Conservation (phyloP, 2,888 invertebrate species). For the Drosophila flavopinicola region DNA sequence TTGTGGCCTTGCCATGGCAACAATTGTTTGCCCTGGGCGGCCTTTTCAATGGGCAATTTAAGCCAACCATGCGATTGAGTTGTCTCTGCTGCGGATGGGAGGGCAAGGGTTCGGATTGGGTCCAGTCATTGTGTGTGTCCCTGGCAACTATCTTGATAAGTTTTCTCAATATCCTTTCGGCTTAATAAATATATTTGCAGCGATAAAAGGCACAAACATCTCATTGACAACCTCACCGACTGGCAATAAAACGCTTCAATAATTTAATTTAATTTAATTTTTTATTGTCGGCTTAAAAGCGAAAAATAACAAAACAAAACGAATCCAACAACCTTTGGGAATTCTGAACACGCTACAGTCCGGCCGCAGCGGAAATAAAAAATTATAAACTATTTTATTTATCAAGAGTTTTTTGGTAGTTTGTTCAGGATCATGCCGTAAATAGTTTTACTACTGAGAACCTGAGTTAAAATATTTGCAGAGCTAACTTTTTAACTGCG, state of each 20-base stretch:
- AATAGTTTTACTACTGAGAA: no score
- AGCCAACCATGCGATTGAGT: slow-evolving; percentile 56
- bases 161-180: slow-evolving; percentile 66
- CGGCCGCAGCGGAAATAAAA: not conserved
- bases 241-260: slow-evolving; percentile 65
- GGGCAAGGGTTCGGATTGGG: slow-evolving; percentile 2
- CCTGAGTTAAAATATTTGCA: no score
- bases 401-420: not conserved
- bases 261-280: slow-evolving; percentile 70
- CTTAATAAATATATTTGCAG: slow-evolving; percentile 55
- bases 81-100: slow-evolving; percentile 30
- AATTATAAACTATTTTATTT: slow-evolving; percentile 14
- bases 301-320: not conserved
- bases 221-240: slow-evolving; percentile 28
- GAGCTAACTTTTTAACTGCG: no score
- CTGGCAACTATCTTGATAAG: slow-evolving; percentile 67
- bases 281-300: slow-evolving; percentile 25
- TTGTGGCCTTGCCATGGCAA: slow-evolving; percentile 61
- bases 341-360: slow-evolving; percentile 39
- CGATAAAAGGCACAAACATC: slow-evolving; percentile 51
- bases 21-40: slow-evolving; percentile 72
- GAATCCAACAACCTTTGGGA: slow-evolving; percentile 8
- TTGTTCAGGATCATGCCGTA: not conserved
- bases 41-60: slow-evolving; percentile 75
- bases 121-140: slow-evolving; percentile 27